A percentile compares a stretch with the other conserved stretches of the same genome.
phyloP scores from a whole-genome alignment of 2,113 vertebrate genomes.

The Leptobrachium leishanense region DNA sequence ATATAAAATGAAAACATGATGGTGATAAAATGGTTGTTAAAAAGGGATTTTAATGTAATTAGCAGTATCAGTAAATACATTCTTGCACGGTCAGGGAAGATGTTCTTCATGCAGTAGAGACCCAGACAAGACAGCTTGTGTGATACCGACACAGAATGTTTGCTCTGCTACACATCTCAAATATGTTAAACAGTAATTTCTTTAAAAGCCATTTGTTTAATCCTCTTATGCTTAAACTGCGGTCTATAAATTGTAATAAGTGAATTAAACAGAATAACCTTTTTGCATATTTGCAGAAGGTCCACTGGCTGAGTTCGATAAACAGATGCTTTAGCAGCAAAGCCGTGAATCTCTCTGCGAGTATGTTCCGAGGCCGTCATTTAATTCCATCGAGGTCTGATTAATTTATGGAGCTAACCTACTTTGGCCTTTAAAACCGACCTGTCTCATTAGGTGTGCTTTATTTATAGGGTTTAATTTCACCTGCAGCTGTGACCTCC shows the following conservation, averaged over 20 bases:
- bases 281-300: background rate
- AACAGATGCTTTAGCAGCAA: conserved; percentile 1
- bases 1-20: too few relatives aligned
- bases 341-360: background rate
- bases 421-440: background rate
- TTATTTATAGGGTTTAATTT: background rate
- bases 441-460: background rate
- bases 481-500: background rate
- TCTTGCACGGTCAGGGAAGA: too few relatives aligned
- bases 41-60: too few relatives aligned
- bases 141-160: background rate
- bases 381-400: conserved; percentile 1
- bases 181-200: background rate
- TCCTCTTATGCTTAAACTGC: background rate
- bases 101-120: too few relatives aligned
- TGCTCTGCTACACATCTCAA: background rate
- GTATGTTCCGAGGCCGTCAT: background rate
- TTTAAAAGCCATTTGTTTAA: background rate
- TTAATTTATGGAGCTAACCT: background rate
- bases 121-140: background rate
- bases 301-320: background rate
- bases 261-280: background rate
- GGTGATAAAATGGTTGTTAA: too few relatives aligned
- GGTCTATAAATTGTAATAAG: background rate
- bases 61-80: too few relatives aligned